Conservation (phyloP, 2,113 vertebrate species). For the Platycercus adscitus region DNA sequence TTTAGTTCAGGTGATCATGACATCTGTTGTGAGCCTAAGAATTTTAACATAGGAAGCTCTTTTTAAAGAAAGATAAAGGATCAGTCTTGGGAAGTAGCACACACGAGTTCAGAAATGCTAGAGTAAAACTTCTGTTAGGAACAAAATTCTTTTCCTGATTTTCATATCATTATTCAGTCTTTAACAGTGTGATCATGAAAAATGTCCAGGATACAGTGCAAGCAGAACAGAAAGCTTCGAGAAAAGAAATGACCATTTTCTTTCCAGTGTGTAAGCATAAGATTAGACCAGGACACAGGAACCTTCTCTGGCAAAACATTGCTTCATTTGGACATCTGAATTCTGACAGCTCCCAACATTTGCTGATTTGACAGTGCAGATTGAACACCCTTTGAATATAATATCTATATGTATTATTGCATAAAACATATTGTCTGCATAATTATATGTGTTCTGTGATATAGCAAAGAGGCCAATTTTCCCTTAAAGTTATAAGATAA, state of each 20-base stretch:
- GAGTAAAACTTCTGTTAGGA: neutral
- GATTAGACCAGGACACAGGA: neutral
- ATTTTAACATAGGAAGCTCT: neutral
- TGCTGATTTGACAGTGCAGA: neutral
- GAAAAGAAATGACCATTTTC: neutral
- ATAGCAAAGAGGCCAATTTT: neutral
- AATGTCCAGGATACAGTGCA: neutral
- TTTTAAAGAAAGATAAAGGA: neutral
- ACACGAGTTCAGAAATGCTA: neutral
- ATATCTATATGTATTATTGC: neutral
- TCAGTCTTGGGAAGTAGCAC: neutral
- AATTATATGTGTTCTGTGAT: neutral
- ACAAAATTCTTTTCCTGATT: neutral
- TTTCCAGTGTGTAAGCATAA: neutral
- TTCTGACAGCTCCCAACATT: neutral
- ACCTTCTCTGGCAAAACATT: neutral
- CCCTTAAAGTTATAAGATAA: conserved; percentile 21
- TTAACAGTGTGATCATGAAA: neutral
- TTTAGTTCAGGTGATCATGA: neutral
- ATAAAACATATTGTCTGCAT: neutral
- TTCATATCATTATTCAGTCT: neutral
- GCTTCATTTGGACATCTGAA: neutral
- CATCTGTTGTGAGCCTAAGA: neutral
- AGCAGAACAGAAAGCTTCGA: neutral
- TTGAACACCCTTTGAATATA: neutral